phyloP scores from a whole-genome alignment of 2,113 vertebrate genomes.

The Salminus brasiliensis region DNA sequence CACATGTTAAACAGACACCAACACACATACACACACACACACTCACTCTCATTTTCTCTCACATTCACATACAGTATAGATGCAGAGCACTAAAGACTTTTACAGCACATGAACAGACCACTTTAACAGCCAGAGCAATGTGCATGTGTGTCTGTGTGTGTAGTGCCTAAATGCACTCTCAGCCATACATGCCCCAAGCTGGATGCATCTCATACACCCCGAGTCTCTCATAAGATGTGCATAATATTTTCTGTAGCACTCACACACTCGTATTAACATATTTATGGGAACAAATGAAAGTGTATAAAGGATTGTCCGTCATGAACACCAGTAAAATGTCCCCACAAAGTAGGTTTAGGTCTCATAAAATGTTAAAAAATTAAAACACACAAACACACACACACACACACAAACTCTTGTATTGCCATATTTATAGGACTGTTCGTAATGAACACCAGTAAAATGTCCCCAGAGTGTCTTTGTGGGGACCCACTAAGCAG shows the following conservation, averaged over 20 bases:
- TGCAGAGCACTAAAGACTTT: conserved; percentile 37
- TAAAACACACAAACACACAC: too few species aligned
- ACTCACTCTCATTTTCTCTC: not conserved
- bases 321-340: too few species aligned
- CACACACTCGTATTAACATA: too few species aligned
- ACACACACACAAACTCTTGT: too few species aligned
- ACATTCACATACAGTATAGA: conserved; percentile 7
- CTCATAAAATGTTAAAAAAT: too few species aligned
- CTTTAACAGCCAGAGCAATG: conserved; percentile 51
- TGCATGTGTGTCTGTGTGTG: conserved; percentile 14
- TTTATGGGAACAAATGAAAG: too few species aligned
- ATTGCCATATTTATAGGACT: too few species aligned
- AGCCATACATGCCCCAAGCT: not conserved
- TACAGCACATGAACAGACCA: conserved; percentile 31
- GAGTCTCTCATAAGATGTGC: too few species aligned
- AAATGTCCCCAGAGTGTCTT: not conserved
- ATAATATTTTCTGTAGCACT: too few species aligned
- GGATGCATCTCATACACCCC: not conserved
- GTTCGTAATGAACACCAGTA: not conserved
- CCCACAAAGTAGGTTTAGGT: too few species aligned
- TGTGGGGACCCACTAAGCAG: not conserved
- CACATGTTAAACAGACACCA: conserved; percentile 15
- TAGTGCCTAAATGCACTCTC: not conserved
- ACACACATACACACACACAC: conserved; percentile 7
- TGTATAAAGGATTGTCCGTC: too few species aligned